Conservation (phyloP, 2,888 invertebrate species). For the Hemithea aestivaria region DNA sequence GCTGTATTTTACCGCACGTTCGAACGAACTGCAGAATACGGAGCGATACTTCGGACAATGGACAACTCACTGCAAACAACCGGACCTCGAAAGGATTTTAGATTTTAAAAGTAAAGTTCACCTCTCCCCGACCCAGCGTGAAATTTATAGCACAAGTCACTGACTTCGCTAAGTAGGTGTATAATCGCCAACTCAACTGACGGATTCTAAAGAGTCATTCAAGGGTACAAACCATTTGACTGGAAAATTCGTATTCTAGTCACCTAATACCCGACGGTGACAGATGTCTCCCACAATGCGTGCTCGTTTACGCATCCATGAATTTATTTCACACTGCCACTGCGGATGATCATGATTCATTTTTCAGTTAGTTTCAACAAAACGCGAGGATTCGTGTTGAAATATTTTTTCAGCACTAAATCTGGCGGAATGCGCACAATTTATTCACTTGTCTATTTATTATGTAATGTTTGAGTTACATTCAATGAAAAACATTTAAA, state of each 20-base stretch:
- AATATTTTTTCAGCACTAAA: slow-evolving; percentile 7
- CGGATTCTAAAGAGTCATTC: slow-evolving; percentile 5
- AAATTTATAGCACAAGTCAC: no score
- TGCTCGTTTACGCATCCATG: slow-evolving; percentile 31
- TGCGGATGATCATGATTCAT: slow-evolving; percentile 28
- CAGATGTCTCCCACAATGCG: slow-evolving; percentile 23
- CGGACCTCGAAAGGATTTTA: slow-evolving; percentile 3
- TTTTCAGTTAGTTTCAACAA: slow-evolving; percentile 32
- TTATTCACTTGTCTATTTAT: slow-evolving; percentile 3
- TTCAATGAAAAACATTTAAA: no score
- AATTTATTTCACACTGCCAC: slow-evolving; percentile 29
- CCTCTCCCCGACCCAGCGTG: no score
- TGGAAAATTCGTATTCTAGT: slow-evolving; percentile 15
- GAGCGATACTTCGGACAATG: slow-evolving; percentile 4
- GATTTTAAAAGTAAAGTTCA: neutral
- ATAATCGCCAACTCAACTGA: neutral
- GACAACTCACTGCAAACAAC: slow-evolving; percentile 1
- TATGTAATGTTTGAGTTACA: no score
- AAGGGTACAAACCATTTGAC: slow-evolving; percentile 9
- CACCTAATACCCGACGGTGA: slow-evolving; percentile 11
- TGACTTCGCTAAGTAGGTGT: neutral
- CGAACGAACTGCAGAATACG: slow-evolving; percentile 23
- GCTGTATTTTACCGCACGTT: slow-evolving; percentile 19
- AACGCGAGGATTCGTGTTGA: slow-evolving; percentile 17
- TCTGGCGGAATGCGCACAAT: neutral